Conservation (phyloP, 2,113 vertebrate genomes). For the Saimiri boliviensis region DNA sequence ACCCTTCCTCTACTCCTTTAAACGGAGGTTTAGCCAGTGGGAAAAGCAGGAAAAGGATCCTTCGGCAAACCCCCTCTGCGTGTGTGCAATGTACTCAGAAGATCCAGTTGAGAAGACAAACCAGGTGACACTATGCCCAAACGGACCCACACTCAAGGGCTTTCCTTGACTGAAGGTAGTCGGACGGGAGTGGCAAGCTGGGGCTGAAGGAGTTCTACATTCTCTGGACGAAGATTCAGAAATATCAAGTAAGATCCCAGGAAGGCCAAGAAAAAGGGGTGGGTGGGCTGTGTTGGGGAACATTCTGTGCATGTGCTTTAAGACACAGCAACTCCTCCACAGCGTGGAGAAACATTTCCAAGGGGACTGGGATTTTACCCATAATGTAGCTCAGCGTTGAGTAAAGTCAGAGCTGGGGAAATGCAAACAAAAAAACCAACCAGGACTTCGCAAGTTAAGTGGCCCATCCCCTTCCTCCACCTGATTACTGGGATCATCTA, state of each 20-base stretch:
- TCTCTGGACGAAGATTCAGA: slow-evolving; percentile 88
- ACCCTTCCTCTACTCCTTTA: neutral
- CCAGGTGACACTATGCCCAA: no score
- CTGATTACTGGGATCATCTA: neutral
- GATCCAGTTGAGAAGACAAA: neutral
- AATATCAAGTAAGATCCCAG: slow-evolving; percentile 82
- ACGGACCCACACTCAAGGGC: neutral
- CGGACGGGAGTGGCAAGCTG: slow-evolving; percentile 87
- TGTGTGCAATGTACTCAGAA: neutral
- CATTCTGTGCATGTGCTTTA: fast-evolving
- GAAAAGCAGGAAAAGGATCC: neutral
- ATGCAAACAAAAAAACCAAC: no score
- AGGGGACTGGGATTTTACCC: neutral
- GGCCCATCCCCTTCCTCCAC: neutral
- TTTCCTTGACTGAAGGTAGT: slow-evolving; percentile 80
- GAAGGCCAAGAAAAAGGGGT: fast-evolving
- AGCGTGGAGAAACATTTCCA: no score
- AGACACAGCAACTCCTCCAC: neutral
- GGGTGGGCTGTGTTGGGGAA: fast-evolving
- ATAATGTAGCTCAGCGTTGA: neutral
- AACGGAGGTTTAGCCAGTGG: neutral
- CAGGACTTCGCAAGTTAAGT: neutral
- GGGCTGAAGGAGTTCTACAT: slow-evolving; percentile 88
- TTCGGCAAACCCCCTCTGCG: fast-evolving
- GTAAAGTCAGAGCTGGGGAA: no score